Conservation (phyloP, 2,113 vertebrate species). For the Halcyon senegalensis region DNA sequence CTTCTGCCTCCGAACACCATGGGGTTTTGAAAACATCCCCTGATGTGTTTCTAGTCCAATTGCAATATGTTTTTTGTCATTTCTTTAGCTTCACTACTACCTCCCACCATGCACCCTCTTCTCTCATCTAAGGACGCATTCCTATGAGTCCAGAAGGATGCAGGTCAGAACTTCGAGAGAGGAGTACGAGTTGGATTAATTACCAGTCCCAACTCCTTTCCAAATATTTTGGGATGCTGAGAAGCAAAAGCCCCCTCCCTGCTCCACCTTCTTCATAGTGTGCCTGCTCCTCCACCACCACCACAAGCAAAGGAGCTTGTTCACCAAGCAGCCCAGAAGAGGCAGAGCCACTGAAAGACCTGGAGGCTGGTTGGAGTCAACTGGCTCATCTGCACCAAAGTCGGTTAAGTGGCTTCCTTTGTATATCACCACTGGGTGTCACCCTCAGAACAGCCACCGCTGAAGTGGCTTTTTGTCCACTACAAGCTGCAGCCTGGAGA, state of each 20-base stretch:
- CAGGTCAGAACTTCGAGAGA: background rate
- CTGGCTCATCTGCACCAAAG: background rate
- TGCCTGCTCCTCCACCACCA: background rate
- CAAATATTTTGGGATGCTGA: background rate
- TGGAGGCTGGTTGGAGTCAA: background rate
- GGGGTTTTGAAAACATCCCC: background rate
- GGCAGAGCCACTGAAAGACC: background rate
- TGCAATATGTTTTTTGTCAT: background rate
- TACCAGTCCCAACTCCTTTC: background rate
- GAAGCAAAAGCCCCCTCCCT: background rate
- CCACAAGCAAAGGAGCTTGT: background rate
- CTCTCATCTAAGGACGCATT: background rate
- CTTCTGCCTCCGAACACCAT: background rate
- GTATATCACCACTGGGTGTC: background rate
- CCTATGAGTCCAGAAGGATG: background rate
- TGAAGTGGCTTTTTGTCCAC: background rate
- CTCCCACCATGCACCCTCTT: background rate
- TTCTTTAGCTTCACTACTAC: background rate
- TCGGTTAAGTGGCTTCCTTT: background rate
- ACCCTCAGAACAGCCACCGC: background rate
- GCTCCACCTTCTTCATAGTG: background rate
- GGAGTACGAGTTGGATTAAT: background rate
- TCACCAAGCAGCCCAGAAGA: background rate
- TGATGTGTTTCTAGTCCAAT: background rate
- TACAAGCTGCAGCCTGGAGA: background rate